Conservation (phyloP, 2,888 invertebrate species). For the Hymenopus coronatus region DNA sequence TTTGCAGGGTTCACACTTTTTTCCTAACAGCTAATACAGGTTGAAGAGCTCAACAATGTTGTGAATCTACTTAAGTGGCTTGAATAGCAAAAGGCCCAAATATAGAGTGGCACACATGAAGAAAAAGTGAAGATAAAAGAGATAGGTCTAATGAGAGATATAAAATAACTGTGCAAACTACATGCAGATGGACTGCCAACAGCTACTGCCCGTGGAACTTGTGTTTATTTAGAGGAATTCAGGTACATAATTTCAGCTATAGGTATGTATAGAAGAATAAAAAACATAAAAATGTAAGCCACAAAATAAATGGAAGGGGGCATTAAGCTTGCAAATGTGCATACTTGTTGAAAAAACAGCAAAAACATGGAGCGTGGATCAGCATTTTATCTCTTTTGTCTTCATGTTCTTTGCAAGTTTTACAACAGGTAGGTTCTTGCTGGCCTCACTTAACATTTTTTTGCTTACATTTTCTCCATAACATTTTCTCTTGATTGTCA, state of each 20-base stretch:
- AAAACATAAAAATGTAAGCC: slow-evolving; percentile 1
- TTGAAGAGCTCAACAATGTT: neutral
- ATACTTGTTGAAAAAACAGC: slow-evolving; percentile 1
- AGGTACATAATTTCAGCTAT: slow-evolving; percentile 6
- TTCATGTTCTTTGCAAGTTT: slow-evolving; percentile 3
- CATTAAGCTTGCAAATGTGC: neutral
- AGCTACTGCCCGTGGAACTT: neutral
- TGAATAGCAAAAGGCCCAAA: neutral
- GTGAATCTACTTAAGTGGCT: neutral
- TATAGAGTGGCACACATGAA: neutral
- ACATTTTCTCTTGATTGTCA: neutral
- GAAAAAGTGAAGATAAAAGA: neutral
- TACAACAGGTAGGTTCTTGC: slow-evolving; percentile 7
- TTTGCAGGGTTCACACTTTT: slow-evolving; percentile 22
- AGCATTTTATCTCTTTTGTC: neutral
- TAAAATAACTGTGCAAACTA: neutral
- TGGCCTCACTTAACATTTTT: slow-evolving; percentile 1
- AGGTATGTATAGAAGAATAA: slow-evolving; percentile 20
- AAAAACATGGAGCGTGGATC: neutral
- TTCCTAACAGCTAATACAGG: slow-evolving; percentile 24
- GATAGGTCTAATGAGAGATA: neutral
- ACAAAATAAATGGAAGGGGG: neutral
- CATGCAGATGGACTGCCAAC: neutral
- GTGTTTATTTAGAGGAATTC: neutral
- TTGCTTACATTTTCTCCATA: neutral